phyloP scores from a whole-genome alignment of 2,888 invertebrate genomes.

The Eudiplozoon nipponicum region DNA sequence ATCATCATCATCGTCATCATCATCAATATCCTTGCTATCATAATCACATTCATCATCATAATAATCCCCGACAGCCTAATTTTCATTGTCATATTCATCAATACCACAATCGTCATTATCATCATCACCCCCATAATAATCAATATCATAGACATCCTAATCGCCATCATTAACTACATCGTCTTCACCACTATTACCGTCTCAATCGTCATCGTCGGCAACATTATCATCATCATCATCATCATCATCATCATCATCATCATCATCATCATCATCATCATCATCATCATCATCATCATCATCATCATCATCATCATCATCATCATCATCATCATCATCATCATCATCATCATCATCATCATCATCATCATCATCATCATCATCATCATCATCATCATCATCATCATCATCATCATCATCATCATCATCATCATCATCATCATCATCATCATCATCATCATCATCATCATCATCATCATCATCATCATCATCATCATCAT shows the following conservation, averaged over 20 bases:
- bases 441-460: not conserved
- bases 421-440: not conserved
- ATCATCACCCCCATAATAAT: no score
- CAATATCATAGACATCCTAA: no score
- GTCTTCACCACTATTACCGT: no score
- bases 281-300: constrained; percentile 16
- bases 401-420: not conserved
- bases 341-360: constrained; percentile 9
- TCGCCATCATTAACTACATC: no score
- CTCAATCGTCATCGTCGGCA: no score
- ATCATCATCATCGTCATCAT: no score
- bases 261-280: constrained; percentile 16
- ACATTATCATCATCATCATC: constrained; percentile 5
- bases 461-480: not conserved
- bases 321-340: constrained; percentile 12
- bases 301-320: constrained; percentile 14
- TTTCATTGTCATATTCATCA: no score
- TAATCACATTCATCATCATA: no score
- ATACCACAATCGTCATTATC: no score
- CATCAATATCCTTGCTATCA: no score
- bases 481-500: not conserved
- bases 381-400: not conserved
- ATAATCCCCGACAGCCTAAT: no score
- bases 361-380: not conserved
- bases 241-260: constrained; percentile 14